Evolutionary conservation across 2,888 invertebrate species (phyloP), one percentile per base, ranked within the genome.

Genomic region (Baccha elongata): DNA sequence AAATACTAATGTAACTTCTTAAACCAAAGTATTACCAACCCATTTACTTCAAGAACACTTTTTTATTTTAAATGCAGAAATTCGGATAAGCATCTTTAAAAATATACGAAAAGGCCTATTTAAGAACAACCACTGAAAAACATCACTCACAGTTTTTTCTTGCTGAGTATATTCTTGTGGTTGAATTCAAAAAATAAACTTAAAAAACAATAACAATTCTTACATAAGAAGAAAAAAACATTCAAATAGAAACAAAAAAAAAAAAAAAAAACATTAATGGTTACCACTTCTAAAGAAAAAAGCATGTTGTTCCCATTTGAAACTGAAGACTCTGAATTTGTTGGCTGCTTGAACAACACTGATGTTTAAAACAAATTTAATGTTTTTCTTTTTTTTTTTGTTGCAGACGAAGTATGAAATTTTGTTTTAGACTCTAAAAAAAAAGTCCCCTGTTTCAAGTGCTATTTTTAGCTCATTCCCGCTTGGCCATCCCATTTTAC

Each of bases 231-330:
- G 15, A 3, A 26, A 44, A 62, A 26, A 48, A 29, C 15, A 13
- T 7, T 17, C 11, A 65, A 65, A 23, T 15, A 46, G n/a, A 21
- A 48, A 21, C 21, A 13, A 11, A 10, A 21, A 35, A 6, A 42
- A 50, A 15, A 13, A 6, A 23, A 65, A 19, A 19, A 19, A 79
- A 8, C 11, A n/a, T 71, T 65, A 42, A 67, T 67, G 67, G 23
- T 67, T 67, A 68, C 79, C 79, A 74, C 79, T 72, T 53, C 35
- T 53, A 23, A n/a, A 17, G n/a, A 44, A 55, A 55, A 55, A 55
- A 40, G 44, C 64, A 50, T 40, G 69, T 19, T 55, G 73, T 60
- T 72, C 73, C 55, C 69, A 62, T 58, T 60, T 60, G 19, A 32
- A 29, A 55, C 13, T n/a, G 32, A 48, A 62, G 35, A 11, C 13